A percentile compares a stretch with the other conserved stretches of the same genome.
Conservation (phyloP, 64 coral and sea anemone genomes). For the Porites australiensis region DNA sequence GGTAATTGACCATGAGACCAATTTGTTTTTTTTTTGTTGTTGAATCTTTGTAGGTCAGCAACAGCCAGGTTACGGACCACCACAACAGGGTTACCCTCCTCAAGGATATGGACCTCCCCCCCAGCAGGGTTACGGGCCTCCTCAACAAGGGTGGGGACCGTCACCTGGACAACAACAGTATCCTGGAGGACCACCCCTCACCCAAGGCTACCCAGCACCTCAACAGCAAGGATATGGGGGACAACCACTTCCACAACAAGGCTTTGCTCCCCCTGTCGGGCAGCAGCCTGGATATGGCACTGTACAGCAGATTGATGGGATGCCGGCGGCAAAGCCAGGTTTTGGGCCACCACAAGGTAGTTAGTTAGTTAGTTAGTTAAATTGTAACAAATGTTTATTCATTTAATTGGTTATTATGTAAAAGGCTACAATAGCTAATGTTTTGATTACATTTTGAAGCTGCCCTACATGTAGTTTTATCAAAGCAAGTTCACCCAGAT, state of each 20-base stretch:
- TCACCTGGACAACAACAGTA: slow-evolving; percentile 28
- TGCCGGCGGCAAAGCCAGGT: background rate
- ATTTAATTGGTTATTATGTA: background rate
- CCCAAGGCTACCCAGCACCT: slow-evolving; percentile 27
- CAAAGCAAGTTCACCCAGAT: too few relatives aligned
- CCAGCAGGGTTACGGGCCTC: slow-evolving; percentile 33
- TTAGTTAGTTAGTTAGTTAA: too few relatives aligned
- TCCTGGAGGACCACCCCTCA: slow-evolving; percentile 8
- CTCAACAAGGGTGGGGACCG: slow-evolving; percentile 47
- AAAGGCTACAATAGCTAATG: background rate
- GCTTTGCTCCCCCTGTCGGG: slow-evolving; percentile 10
- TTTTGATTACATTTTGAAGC: background rate
- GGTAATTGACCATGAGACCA: too few relatives aligned
- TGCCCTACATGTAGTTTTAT: too few relatives aligned
- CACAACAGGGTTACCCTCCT: background rate
- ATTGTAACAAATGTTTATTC: background rate
- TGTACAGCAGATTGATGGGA: slow-evolving; percentile 25
- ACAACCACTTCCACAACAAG: slow-evolving; percentile 27
- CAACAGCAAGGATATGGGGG: slow-evolving; percentile 34
- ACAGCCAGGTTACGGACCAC: slow-evolving; percentile 1
- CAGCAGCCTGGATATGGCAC: slow-evolving; percentile 60
- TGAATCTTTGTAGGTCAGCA: background rate
- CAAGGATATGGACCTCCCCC: background rate
- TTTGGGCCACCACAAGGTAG: slow-evolving; percentile 56
- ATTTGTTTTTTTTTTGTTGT: too few relatives aligned